phyloP scores from a whole-genome alignment of 2,113 vertebrate genomes.

The Clarias batrachus region DNA sequence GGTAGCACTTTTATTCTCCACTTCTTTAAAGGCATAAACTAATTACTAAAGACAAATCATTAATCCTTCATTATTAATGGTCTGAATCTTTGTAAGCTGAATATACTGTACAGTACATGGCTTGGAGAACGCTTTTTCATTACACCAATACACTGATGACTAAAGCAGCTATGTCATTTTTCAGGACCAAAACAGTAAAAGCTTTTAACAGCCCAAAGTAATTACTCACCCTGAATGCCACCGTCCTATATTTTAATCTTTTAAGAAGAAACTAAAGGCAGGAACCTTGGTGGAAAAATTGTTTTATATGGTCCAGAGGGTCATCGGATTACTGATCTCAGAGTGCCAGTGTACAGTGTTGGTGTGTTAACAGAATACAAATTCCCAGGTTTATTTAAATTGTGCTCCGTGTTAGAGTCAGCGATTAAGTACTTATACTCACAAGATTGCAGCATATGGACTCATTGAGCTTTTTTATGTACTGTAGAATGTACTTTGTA shows the following conservation, averaged over 20 bases:
- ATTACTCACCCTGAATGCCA: neutral
- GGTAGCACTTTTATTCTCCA: neutral
- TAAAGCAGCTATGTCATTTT: neutral
- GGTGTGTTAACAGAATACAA: neutral
- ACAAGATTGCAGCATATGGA: neutral
- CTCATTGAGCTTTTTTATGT: neutral
- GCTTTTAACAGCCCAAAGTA: neutral
- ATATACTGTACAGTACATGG: neutral
- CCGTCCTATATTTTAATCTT: neutral
- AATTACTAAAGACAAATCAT: neutral
- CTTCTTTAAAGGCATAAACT: neutral
- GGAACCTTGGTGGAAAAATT: neutral
- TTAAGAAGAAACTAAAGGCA: neutral
- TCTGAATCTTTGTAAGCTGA: neutral
- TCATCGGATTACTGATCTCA: neutral
- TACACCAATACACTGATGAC: neutral
- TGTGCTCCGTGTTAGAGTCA: neutral
- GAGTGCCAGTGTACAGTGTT: neutral
- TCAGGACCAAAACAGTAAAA: neutral
- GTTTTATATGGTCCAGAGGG: neutral
- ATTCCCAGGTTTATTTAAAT: neutral
- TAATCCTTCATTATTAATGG: neutral
- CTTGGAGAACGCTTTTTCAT: neutral
- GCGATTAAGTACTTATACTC: neutral
- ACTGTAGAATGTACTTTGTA: neutral